phyloP scores from a whole-genome alignment of 37 sponge, comb jelly and placozoan species.

The Crambe crambe region DNA sequence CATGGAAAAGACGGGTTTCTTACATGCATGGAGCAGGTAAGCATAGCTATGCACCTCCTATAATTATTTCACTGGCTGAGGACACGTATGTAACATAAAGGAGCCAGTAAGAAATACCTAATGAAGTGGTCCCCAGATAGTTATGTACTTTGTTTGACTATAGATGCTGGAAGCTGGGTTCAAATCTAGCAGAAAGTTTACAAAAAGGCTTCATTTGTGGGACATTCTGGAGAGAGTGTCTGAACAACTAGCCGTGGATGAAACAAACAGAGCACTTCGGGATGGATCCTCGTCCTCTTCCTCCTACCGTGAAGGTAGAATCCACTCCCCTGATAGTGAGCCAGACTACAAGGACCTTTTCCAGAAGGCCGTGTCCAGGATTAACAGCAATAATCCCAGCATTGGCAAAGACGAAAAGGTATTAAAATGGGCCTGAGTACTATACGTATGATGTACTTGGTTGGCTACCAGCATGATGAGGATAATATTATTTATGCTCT shows the following conservation, averaged over 20 bases:
- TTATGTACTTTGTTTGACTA: too few species aligned
- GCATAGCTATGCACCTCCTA: neutral
- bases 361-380: slow-evolving; percentile 23
- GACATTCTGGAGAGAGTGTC: slow-evolving; percentile 46
- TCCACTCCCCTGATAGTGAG: neutral
- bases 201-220: slow-evolving; percentile 51
- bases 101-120: too few species aligned
- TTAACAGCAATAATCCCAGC: slow-evolving; percentile 32
- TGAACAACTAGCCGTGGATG: slow-evolving; percentile 12
- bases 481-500: too few species aligned
- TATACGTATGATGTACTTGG: too few species aligned
- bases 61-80: too few species aligned
- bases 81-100: too few species aligned
- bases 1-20: neutral
- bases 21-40: slow-evolving; percentile 40
- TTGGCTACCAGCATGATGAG: too few species aligned
- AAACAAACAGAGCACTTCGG: neutral
- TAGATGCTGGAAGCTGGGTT: slow-evolving; percentile 43
- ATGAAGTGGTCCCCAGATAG: too few species aligned
- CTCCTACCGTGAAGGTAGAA: neutral
- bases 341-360: slow-evolving; percentile 17
- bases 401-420: slow-evolving; percentile 72
- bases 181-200: slow-evolving; percentile 48
- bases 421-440: too few species aligned
- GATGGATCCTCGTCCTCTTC: neutral